These are phyloP conservation scores for Campylorhamphus procurvoides DNA, from an alignment of 2,113 vertebrate species.

Conservation along the genomic window DNA sequence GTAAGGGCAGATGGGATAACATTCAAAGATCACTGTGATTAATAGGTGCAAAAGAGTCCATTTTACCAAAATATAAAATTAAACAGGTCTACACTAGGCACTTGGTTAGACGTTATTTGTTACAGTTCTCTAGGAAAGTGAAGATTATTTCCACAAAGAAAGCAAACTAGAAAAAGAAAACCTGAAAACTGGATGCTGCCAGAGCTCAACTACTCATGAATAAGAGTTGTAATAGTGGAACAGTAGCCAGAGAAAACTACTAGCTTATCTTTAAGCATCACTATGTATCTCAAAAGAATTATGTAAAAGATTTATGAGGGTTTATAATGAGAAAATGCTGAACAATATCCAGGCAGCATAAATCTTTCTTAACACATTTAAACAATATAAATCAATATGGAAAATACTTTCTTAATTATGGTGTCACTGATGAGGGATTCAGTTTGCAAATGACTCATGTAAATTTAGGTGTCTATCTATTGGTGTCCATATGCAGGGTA, in stretches of 20 bases:
- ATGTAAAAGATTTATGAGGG: not conserved
- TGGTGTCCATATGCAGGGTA: not conserved
- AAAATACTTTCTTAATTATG: not conserved
- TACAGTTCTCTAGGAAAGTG: not conserved
- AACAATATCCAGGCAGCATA: not conserved
- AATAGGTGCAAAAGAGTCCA: not conserved
- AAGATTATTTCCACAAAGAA: not conserved
- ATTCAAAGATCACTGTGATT: not conserved
- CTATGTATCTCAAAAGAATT: not conserved
- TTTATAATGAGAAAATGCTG: not conserved
- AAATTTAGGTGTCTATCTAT: not conserved
- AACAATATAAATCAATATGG: not conserved
- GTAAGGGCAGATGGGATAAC: not conserved
- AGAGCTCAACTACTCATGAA: not conserved
- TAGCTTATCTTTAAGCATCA: not conserved
- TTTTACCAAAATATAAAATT: not conserved
- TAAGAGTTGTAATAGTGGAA: not conserved
- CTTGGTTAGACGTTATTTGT: fast-evolving
- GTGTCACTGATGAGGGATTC: not conserved
- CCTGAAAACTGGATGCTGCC: not conserved
- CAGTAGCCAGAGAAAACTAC: not conserved
- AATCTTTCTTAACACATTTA: not conserved
- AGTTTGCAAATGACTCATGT: not conserved
- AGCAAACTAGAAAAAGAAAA: not conserved
- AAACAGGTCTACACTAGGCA: not conserved